Percentiles rank a stretch among this genome's conserved stretches.
Conservation (phyloP, 2,888 invertebrate genomes). For the Epinotia ramella region DNA sequence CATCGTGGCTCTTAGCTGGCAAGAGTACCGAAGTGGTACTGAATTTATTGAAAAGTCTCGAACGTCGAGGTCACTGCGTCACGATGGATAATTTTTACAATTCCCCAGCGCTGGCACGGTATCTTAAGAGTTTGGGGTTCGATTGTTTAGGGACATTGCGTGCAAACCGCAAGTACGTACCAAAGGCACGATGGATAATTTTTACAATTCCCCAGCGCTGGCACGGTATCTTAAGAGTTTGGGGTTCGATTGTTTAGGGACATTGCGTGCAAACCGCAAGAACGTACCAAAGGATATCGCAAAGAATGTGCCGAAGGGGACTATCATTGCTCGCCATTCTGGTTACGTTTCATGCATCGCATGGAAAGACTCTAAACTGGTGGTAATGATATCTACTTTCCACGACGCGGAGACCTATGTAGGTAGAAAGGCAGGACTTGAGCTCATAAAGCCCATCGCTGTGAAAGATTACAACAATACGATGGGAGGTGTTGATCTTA, state of each 20-base stretch:
- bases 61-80: constrained; percentile 39
- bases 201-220: constrained; percentile 46
- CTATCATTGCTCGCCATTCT: constrained; percentile 25
- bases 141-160: constrained; percentile 52
- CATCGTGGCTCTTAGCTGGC: constrained; percentile 30
- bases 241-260: constrained; percentile 51
- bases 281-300: constrained; percentile 48
- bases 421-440: constrained; percentile 37
- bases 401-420: constrained; percentile 38
- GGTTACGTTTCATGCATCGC: constrained; percentile 47
- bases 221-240: constrained; percentile 49
- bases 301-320: constrained; percentile 42
- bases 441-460: constrained; percentile 43
- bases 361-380: constrained; percentile 50
- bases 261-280: constrained; percentile 48
- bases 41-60: constrained; percentile 26
- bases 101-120: constrained; percentile 46
- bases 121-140: constrained; percentile 48
- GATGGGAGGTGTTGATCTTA: no score
- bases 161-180: constrained; percentile 48
- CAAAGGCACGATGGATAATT: constrained; percentile 48
- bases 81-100: constrained; percentile 50
- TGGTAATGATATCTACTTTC: constrained; percentile 48
- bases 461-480: constrained; percentile 47
- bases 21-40: constrained; percentile 45